A percentile compares a stretch with the other conserved stretches of the same genome.
phyloP scores from a whole-genome alignment of 2,888 invertebrate genomes.

The Panzeria rudis region DNA sequence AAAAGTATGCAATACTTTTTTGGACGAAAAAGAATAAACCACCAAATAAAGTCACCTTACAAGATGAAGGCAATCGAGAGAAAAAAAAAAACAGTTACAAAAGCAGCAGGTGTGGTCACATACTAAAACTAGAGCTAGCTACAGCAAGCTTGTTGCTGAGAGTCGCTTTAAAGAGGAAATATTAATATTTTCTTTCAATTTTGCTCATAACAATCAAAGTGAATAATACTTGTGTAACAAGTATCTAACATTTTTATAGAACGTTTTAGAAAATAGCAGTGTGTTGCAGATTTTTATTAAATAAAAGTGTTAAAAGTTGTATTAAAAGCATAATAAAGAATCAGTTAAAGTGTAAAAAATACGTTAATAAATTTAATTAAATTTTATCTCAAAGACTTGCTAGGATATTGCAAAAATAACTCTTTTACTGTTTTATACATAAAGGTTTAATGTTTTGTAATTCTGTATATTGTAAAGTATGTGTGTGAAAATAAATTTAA shows the following conservation, averaged over 20 bases:
- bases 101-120: background rate
- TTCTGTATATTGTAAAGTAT: background rate
- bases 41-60: too few relatives aligned
- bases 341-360: background rate
- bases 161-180: background rate
- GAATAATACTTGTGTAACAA: background rate
- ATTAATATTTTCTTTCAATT: background rate
- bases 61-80: background rate
- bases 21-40: too few relatives aligned
- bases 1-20: too few relatives aligned
- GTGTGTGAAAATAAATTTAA: background rate
- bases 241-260: background rate
- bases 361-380: constrained; percentile 1
- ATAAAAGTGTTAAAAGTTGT: background rate
- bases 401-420: background rate
- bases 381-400: background rate
- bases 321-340: background rate
- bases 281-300: background rate
- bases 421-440: background rate
- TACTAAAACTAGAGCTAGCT: background rate
- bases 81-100: background rate
- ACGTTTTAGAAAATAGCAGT: too few relatives aligned
- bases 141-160: background rate
- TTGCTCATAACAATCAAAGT: background rate
- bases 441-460: background rate